Percentiles rank a stretch among this genome's conserved stretches.
Conservation (phyloP, 2,797 vertebrate species). For the Myotis planiceps region DNA sequence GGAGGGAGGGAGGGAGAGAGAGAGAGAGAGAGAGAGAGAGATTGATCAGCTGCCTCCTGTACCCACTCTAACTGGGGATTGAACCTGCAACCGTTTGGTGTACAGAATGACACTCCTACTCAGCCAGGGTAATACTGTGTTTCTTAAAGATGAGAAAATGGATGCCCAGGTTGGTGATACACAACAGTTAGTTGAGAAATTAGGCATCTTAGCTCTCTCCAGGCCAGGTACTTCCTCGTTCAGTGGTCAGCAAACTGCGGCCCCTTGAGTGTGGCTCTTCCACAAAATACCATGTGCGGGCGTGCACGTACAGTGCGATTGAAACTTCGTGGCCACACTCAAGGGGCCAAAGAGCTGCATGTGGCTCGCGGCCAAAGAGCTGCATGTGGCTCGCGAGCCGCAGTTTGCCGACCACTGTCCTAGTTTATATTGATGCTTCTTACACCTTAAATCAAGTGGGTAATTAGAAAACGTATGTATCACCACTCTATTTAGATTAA, state of each 20-base stretch:
- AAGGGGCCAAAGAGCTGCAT: no score
- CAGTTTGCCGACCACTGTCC: neutral
- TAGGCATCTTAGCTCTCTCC: neutral
- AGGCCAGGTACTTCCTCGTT: neutral
- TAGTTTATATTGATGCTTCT: neutral
- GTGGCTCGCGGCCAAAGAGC: no score
- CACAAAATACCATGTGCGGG: no score
- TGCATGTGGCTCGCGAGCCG: no score
- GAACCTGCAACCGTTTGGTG: neutral
- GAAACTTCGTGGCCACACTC: no score
- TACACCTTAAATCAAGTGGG: conserved; percentile 29
- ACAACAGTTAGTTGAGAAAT: neutral
- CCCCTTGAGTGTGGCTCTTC: no score
- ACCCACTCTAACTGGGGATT: neutral
- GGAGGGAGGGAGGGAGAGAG: no score
- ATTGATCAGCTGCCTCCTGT: neutral
- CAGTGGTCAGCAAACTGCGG: no score
- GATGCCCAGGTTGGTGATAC: neutral
- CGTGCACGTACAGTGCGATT: no score
- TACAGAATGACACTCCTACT: neutral
- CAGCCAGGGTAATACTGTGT: neutral
- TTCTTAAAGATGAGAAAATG: neutral
- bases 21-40: neutral
- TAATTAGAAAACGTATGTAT: conserved; percentile 29
- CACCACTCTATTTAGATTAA: conserved; percentile 31